Evolutionary conservation across 1,140 invertebrate genomes (phyloP).

Genomic region (Musca domestica): DNA sequence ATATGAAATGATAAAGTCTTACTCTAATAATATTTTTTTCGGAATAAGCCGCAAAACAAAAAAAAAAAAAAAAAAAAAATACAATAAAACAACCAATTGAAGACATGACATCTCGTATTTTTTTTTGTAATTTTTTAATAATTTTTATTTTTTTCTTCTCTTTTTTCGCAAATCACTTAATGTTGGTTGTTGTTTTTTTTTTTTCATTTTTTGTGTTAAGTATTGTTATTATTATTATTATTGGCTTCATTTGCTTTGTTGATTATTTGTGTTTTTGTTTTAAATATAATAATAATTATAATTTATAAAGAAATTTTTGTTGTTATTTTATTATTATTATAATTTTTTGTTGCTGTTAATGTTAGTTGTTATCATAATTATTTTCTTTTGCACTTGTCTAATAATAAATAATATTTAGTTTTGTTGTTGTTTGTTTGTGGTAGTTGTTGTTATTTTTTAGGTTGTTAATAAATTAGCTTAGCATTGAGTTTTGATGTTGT

Average conservation of each 20-base stretch:
- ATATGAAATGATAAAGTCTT: no score
- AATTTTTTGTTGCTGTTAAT: not conserved
- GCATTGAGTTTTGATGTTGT: conserved; percentile 24
- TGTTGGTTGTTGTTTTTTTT: not conserved
- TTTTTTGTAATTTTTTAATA: conserved; percentile 13
- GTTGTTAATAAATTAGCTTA: no score
- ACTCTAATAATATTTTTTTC: no score
- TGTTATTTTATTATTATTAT: not conserved
- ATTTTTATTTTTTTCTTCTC: conserved; percentile 28
- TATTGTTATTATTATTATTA: not conserved
- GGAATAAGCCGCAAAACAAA: no score
- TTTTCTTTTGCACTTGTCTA: conserved; percentile 10
- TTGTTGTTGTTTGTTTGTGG: conserved; percentile 30
- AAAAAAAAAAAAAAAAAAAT: no score
- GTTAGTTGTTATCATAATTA: conserved; percentile 3
- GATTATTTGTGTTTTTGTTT: conserved; percentile 1
- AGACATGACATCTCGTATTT: not conserved
- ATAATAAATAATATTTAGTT: conserved; percentile 10
- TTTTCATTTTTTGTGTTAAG: no score
- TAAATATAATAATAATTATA: conserved; percentile 1
- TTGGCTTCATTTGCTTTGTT: not conserved
- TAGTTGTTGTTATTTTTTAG: conserved; percentile 27
- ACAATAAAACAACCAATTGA: no score
- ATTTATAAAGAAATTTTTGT: conserved; percentile 9
- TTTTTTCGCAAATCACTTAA: conserved; percentile 13